A percentile compares a stretch with the other conserved stretches of the same genome.
Evolutionary conservation across 2,113 vertebrate genomes (phyloP).

Genomic region (Urocolius indicus): DNA sequence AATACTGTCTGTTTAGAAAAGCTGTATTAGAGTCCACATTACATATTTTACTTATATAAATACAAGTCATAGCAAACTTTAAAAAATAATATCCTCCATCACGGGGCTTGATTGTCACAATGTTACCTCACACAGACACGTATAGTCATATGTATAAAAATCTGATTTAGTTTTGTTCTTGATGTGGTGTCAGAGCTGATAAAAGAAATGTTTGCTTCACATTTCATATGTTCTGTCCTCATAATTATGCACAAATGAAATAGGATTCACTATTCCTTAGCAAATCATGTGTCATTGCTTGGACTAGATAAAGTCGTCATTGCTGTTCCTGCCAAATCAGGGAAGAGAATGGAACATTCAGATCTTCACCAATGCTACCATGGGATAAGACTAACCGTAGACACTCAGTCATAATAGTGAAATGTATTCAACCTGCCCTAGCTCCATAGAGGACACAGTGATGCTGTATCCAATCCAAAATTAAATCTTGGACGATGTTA

Average conservation of each 20-base stretch:
- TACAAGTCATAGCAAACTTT: neutral
- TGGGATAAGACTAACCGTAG: neutral
- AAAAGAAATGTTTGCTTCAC: neutral
- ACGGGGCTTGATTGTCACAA: neutral
- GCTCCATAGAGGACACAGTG: neutral
- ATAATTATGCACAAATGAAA: neutral
- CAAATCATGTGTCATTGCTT: neutral
- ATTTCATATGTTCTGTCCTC: neutral
- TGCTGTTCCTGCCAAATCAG: neutral
- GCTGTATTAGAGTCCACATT: neutral
- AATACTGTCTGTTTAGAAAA: neutral
- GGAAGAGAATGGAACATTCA: neutral
- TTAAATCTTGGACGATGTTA: neutral
- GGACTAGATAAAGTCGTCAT: neutral
- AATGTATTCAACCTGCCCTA: neutral
- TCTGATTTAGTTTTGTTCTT: neutral
- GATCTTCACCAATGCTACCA: neutral
- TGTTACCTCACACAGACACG: neutral
- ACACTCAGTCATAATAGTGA: neutral
- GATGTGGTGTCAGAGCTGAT: neutral
- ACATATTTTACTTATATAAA: neutral
- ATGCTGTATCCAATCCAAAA: neutral
- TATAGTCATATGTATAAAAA: accelerated
- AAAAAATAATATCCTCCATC: neutral
- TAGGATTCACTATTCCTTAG: neutral